Percentiles rank a stretch among this genome's conserved stretches.
Evolutionary conservation across 2,797 vertebrate genomes (phyloP).

Genomic region (Schizopygopsis malacanthus): DNA sequence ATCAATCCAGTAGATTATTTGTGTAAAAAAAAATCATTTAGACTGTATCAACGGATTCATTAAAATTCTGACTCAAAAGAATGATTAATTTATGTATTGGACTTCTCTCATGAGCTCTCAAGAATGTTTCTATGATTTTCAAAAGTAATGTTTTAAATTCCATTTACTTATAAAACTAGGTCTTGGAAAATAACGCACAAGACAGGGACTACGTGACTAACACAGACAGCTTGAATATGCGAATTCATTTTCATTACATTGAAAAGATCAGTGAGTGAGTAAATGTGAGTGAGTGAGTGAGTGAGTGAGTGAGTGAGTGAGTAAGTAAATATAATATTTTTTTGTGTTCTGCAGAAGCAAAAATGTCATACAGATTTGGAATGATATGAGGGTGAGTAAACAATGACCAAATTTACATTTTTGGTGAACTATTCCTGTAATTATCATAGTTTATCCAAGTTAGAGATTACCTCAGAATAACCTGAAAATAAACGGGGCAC

Average conservation of each 20-base stretch:
- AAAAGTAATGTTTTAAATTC: background rate
- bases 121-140: background rate
- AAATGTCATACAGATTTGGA: background rate
- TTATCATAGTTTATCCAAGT: conserved; percentile 17
- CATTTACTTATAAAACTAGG: background rate
- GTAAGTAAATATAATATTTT: too few species aligned
- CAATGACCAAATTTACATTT: background rate
- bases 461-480: conserved; percentile 17
- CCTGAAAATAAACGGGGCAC: conserved; percentile 32
- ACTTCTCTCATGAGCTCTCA: background rate
- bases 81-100: background rate
- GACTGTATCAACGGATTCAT: background rate
- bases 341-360: background rate
- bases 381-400: background rate
- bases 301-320: too few species aligned
- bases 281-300: too few species aligned
- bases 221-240: background rate
- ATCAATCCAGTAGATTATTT: background rate
- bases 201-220: background rate
- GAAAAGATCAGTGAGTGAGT: background rate
- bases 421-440: background rate
- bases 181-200: background rate
- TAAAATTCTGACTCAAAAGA: background rate
- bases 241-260: background rate
- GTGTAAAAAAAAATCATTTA: background rate